These are phyloP conservation scores for Sorex araneus DNA, from an alignment of 2,113 vertebrate genomes.

Conservation along the genomic window DNA sequence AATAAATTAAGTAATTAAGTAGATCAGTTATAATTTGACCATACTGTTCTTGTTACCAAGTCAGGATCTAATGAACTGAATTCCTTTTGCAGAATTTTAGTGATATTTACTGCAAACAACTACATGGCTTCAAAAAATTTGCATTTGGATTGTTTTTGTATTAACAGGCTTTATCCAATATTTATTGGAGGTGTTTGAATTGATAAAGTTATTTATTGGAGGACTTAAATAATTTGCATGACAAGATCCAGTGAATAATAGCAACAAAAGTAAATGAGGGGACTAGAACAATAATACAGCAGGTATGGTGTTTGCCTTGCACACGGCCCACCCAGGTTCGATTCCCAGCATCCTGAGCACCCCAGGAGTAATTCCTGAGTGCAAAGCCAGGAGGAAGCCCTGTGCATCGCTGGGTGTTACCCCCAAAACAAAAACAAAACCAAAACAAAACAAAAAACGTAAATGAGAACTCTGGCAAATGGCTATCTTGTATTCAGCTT, in stretches of 20 bases:
- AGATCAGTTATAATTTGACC: neutral
- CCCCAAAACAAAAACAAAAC: no score
- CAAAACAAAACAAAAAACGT: neutral
- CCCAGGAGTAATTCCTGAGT: no score
- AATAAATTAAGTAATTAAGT: neutral
- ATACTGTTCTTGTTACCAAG: conserved; percentile 12
- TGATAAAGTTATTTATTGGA: conserved; percentile 49
- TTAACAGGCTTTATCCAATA: neutral
- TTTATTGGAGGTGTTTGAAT: conserved; percentile 31
- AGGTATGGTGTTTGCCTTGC: no score
- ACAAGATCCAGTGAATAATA: neutral
- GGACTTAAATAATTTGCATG: conserved; percentile 39
- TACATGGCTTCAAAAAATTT: neutral
- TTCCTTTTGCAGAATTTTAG: conserved; percentile 8
- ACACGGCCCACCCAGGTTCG: no score
- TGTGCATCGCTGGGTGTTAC: no score
- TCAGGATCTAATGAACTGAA: neutral
- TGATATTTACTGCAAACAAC: conserved; percentile 5
- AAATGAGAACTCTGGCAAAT: neutral
- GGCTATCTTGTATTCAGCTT: neutral
- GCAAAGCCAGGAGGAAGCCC: no score
- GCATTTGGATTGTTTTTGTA: conserved; percentile 42
- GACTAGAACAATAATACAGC: no score
- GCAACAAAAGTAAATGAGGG: neutral
- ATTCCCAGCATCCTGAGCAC: no score